These are phyloP conservation scores for Microtus oregoni DNA, from an alignment of 2,113 vertebrate species.

Conservation along the genomic window DNA sequence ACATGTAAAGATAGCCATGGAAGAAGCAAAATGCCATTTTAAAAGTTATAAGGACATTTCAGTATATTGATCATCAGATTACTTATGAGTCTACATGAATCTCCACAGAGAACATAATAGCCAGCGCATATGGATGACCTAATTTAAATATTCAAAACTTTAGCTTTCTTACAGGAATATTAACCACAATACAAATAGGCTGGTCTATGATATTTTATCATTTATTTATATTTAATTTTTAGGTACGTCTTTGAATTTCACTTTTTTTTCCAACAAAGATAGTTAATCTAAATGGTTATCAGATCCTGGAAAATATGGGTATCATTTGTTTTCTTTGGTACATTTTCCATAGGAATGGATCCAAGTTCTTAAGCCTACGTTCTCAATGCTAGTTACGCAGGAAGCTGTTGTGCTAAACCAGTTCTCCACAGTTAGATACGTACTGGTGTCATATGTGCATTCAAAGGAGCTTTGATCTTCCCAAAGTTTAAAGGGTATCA, in stretches of 20 bases:
- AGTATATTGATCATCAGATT: background rate
- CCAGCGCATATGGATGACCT: background rate
- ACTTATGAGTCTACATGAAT: background rate
- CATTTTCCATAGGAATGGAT: background rate
- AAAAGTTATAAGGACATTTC: slow-evolving; percentile 14
- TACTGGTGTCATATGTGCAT: background rate
- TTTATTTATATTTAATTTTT: background rate
- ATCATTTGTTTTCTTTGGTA: background rate
- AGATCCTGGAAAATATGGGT: background rate
- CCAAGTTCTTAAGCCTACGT: background rate
- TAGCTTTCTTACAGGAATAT: background rate
- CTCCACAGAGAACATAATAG: background rate
- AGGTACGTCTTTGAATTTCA: background rate
- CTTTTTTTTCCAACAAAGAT: background rate
- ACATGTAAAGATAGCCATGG: background rate
- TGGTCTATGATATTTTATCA: background rate
- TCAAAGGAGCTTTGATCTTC: slow-evolving; percentile 18
- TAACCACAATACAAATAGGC: background rate
- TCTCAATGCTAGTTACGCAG: background rate
- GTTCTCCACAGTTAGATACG: background rate
- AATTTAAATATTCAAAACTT: background rate
- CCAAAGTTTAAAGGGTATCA: background rate
- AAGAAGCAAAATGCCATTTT: background rate
- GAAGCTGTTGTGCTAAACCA: background rate
- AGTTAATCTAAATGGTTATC: background rate